These are phyloP conservation scores for Ischnus inquisitorius DNA, from an alignment of 2,888 invertebrate species.

Conservation along the genomic window DNA sequence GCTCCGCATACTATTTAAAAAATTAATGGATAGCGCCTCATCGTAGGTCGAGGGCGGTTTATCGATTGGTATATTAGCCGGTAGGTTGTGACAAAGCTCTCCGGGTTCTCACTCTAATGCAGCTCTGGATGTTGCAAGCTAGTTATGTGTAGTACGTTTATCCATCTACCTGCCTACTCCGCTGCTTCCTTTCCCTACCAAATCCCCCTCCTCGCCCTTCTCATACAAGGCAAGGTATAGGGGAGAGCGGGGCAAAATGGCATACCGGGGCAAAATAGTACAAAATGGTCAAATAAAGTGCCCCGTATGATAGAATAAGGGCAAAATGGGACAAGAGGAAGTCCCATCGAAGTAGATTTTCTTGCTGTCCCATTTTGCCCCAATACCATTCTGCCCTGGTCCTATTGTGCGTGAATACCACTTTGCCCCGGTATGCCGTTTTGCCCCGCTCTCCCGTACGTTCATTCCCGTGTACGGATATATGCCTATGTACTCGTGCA, in stretches of 20 bases:
- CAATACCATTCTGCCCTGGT: no score
- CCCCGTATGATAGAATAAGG: no score
- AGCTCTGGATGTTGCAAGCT: neutral
- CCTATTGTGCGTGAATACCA: no score
- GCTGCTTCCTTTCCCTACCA: constrained; percentile 15
- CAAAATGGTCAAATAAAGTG: no score
- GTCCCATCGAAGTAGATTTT: no score
- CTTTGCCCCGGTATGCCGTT: no score
- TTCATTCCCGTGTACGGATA: neutral
- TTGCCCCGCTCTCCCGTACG: no score
- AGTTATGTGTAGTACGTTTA: neutral
- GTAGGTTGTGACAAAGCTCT: neutral
- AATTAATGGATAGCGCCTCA: neutral
- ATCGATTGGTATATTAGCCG: constrained; percentile 18
- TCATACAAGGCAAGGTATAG: neutral
- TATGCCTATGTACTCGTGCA: constrained; percentile 1
- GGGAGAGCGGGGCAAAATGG: no score
- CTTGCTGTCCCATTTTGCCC: no score
- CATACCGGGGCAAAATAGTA: no score
- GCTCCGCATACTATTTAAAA: neutral
- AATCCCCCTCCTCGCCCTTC: neutral
- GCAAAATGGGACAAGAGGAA: no score
- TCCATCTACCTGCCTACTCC: constrained; percentile 1
- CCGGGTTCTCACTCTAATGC: neutral
- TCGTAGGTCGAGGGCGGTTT: neutral